A percentile compares a stretch with the other conserved stretches of the same genome.
Evolutionary conservation across 2,888 invertebrate species (phyloP).

Genomic region (Anticlea derivata): DNA sequence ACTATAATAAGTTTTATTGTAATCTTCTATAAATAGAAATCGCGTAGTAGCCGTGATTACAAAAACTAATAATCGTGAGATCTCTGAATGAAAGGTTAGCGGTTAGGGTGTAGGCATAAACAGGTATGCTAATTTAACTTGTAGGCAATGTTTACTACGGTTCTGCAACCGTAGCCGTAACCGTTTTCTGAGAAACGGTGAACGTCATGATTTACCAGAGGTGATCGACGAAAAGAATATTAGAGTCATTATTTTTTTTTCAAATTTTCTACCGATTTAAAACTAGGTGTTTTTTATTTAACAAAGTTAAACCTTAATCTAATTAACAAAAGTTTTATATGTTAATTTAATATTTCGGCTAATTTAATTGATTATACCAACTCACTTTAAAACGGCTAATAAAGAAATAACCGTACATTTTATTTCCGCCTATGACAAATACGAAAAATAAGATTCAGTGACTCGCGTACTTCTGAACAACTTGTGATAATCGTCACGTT

Average conservation of each 20-base stretch:
- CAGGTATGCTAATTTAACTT: conserved; percentile 17
- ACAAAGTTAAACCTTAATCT: too few species aligned
- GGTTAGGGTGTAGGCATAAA: conserved; percentile 14
- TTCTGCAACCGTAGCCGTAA: neutral
- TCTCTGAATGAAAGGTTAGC: conserved; percentile 32
- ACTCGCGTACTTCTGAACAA: conserved; percentile 22
- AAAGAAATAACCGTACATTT: too few species aligned
- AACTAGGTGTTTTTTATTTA: too few species aligned
- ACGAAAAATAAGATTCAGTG: neutral
- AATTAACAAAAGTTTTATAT: too few species aligned
- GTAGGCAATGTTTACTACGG: conserved; percentile 2
- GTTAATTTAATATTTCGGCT: too few species aligned
- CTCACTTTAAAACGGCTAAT: too few species aligned
- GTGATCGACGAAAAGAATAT: too few species aligned
- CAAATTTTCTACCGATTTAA: too few species aligned
- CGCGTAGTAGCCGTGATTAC: conserved; percentile 29
- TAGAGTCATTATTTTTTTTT: too few species aligned
- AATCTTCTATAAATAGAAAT: conserved; percentile 35
- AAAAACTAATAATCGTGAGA: conserved; percentile 34
- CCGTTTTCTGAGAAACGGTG: too few species aligned
- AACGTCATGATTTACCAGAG: too few species aligned
- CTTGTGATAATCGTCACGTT: conserved; percentile 35
- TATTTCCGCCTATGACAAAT: neutral
- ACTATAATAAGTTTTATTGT: conserved; percentile 33
- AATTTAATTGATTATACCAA: too few species aligned